Percentiles rank a stretch among this genome's conserved stretches.
Evolutionary conservation across 1,140 invertebrate genomes (phyloP).

Genomic region (Neodiprion fabricii): DNA sequence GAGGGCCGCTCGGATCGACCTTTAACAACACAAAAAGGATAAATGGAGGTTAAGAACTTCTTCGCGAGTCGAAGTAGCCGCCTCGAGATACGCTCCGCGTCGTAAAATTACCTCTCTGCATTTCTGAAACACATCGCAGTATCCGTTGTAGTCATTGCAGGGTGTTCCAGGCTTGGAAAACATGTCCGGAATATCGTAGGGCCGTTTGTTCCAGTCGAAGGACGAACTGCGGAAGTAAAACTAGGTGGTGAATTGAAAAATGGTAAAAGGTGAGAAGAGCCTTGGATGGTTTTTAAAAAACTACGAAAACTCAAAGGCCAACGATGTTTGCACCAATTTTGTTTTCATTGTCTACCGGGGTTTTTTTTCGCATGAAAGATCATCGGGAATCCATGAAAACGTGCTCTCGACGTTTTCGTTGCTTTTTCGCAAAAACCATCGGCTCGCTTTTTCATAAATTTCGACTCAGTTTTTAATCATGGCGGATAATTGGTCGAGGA

Average conservation of each 20-base stretch:
- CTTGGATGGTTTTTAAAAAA: too few relatives aligned
- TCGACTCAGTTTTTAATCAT: not conserved
- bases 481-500: not conserved
- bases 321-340: too few relatives aligned
- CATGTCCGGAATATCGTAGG: constrained; percentile 91
- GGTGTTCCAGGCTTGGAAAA: constrained; percentile 94
- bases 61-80: too few relatives aligned
- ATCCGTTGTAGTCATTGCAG: constrained; percentile 98
- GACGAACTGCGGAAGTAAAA: constrained; percentile 74
- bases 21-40: constrained; percentile 40
- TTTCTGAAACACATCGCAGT: constrained; percentile 98
- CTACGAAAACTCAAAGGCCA: too few relatives aligned
- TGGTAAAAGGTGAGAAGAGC: too few relatives aligned
- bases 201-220: constrained; percentile 87
- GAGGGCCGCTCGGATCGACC: constrained; percentile 94
- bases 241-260: not conserved
- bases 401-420: too few relatives aligned
- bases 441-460: not conserved
- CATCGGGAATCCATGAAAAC: too few relatives aligned
- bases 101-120: constrained; percentile 77
- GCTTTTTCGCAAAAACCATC: too few relatives aligned
- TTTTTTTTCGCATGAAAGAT: too few relatives aligned
- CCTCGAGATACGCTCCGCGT: too few relatives aligned
- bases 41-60: not conserved
- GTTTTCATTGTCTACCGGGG: too few relatives aligned